Evolutionary conservation across 2,113 vertebrate genomes (phyloP).

Genomic region (Cyphomyrus discorhynchus): DNA sequence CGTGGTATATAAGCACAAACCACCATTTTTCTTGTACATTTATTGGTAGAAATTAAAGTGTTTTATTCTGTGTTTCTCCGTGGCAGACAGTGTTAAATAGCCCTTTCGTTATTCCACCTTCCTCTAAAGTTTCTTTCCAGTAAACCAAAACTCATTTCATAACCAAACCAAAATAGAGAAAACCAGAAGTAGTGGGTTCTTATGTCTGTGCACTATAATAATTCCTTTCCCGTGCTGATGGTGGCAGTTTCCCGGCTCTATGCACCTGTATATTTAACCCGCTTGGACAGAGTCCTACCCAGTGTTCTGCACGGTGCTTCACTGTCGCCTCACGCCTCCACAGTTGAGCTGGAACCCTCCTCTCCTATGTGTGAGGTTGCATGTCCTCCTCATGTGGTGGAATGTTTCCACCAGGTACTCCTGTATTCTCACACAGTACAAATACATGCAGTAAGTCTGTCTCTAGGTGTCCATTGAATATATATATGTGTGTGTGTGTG

Average conservation of each 20-base stretch:
- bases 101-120: constrained; percentile 50
- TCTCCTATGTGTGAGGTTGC: neutral
- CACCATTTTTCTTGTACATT: neutral
- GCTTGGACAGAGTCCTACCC: neutral
- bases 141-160: constrained; percentile 57
- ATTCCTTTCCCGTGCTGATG: neutral
- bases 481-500: neutral
- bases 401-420: neutral
- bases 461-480: neutral
- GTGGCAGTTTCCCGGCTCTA: neutral
- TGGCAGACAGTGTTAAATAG: neutral
- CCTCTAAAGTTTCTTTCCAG: constrained; percentile 52
- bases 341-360: neutral
- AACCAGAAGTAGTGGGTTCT: neutral
- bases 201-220: neutral
- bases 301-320: neutral
- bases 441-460: neutral
- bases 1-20: neutral
- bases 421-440: neutral
- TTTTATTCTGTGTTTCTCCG: neutral
- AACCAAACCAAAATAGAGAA: constrained; percentile 38
- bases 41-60: neutral
- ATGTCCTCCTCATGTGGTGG: neutral
- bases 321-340: neutral
- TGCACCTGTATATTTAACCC: neutral